Base-by-base conservation (phyloP, 2,888 invertebrate genomes). In the Netelia virgata region DNA sequence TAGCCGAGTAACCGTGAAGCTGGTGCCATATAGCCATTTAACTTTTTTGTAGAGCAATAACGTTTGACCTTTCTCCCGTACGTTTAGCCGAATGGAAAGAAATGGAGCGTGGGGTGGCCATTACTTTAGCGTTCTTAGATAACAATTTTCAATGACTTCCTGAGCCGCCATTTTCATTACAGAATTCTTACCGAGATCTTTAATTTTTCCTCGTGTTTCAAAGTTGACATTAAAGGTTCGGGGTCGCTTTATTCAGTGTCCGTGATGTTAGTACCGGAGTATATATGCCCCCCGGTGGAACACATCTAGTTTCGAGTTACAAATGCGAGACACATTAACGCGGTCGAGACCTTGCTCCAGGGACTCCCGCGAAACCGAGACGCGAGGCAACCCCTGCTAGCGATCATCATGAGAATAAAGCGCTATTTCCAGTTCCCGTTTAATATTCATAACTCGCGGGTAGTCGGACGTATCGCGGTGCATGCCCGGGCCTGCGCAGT, bases 361-460 rank as follows among this genome's bases (percentile, higher is more conserved):
- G 88, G 88, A 88, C 88, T 88, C 74, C 64, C 74, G 66, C 59
- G 72, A 18, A 63, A 41, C n/a, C 47, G 28, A 66, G 50, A 43
- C 47, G 28, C 28, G 63, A 75, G 66, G 64, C 47, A 68, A 77
- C 81, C 81, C 73, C 73, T 57, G 69, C 57, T 64, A 70, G 80
- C 74, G 86, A 87, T 87, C 83, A 86, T 88, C 88, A 88, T 86
- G 86, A 86, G 86, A 85, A 88, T 87, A 86, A 87, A 88, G 82
- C 86, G 83, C 86, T 78, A 84, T 77, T 85, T 85, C 79, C 83
- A 85, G 80, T 81, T 83, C 80, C 82, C 76, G 86, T 86, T 86
- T 88, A 89, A 89, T 89, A 89, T 89, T 89, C 89, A 89, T 89
- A 89, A 89, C 86, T 85, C 74, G 36, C 83, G 76, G 83, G 83